Percentiles rank a stretch among this genome's conserved stretches.
Evolutionary conservation across 2,113 vertebrate species (phyloP).

Genomic region (Mesoclemmys tuberculata): DNA sequence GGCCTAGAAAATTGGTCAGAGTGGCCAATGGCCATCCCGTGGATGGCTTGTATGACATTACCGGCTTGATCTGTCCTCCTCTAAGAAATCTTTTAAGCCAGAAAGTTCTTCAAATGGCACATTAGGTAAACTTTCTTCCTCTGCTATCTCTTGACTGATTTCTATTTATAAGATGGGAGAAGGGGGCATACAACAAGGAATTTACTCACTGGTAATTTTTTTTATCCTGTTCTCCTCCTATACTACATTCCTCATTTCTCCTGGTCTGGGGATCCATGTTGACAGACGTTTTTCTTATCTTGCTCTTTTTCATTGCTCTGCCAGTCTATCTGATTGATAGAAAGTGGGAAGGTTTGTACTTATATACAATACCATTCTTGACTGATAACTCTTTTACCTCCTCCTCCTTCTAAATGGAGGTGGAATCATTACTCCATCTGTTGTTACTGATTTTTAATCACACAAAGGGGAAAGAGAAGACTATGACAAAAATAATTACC

Average conservation of each 20-base stretch:
- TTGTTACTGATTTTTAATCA: constrained; percentile 38
- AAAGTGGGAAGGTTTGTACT: constrained; percentile 55
- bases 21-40: background rate
- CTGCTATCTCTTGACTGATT: constrained; percentile 35
- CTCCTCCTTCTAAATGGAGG: constrained; percentile 16
- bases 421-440: background rate
- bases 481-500: background rate
- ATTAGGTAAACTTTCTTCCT: background rate
- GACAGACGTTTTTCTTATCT: constrained; percentile 68
- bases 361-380: constrained; percentile 34
- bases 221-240: constrained; percentile 21
- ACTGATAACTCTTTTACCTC: constrained; percentile 51
- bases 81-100: constrained; percentile 51
- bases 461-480: background rate
- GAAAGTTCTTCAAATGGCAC: constrained; percentile 5
- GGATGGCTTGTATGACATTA: background rate
- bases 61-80: constrained; percentile 11
- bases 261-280: constrained; percentile 2
- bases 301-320: constrained; percentile 61
- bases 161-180: constrained; percentile 35
- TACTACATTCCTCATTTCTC: background rate
- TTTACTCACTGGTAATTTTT: constrained; percentile 37
- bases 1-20: constrained; percentile 58
- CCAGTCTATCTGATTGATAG: constrained; percentile 64
- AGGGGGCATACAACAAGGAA: constrained; percentile 17